Conservation (phyloP, 2,797 vertebrate species). For the Podarcis siculus region DNA sequence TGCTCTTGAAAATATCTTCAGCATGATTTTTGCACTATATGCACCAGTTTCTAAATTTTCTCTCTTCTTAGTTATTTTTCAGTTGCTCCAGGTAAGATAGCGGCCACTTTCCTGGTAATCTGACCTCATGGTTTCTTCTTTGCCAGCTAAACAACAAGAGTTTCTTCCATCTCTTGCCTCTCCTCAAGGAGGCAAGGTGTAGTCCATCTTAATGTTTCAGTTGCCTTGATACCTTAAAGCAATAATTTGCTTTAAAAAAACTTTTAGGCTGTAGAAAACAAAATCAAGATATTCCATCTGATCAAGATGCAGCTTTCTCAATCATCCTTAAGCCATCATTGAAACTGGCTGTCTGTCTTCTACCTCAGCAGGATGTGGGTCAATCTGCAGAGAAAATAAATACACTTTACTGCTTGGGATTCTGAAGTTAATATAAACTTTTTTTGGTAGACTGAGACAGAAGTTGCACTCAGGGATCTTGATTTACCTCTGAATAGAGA, state of each 20-base stretch:
- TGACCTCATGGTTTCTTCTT: neutral
- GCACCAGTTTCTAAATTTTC: constrained; percentile 31
- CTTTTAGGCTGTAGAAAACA: constrained; percentile 60
- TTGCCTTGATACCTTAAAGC: constrained; percentile 25
- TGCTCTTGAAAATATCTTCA: constrained; percentile 35
- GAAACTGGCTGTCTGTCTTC: constrained; percentile 72
- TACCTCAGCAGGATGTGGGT: constrained; percentile 75
- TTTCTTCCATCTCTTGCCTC: constrained; percentile 34
- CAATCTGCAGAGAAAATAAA: constrained; percentile 69
- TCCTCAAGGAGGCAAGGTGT: neutral
- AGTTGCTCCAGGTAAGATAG: constrained; percentile 35
- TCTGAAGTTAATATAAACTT: neutral
- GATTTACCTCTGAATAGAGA: constrained; percentile 84
- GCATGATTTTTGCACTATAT: neutral
- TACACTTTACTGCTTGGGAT: constrained; percentile 38
- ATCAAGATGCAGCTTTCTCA: constrained; percentile 49
- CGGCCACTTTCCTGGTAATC: neutral
- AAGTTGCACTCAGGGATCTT: neutral
- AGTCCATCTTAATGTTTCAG: neutral
- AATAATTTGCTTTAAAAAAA: constrained; percentile 49
- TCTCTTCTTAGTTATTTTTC: constrained; percentile 27
- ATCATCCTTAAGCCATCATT: constrained; percentile 72
- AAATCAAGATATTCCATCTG: constrained; percentile 42
- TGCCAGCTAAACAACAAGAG: constrained; percentile 20
- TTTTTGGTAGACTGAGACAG: neutral